Conservation (phyloP, 2,888 invertebrate genomes). For the Metalampra italica region DNA sequence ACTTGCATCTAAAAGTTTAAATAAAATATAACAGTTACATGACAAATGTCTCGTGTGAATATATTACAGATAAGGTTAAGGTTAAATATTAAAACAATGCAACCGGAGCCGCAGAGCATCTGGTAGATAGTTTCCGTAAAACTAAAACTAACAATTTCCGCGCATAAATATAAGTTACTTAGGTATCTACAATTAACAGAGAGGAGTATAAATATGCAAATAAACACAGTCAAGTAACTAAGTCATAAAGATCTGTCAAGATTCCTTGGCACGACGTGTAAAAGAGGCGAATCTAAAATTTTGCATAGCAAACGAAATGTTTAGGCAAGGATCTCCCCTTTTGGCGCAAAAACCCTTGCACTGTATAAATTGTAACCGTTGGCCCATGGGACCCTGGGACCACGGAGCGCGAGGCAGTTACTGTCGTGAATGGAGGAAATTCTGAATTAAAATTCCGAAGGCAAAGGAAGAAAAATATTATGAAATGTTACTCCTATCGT, state of each 20-base stretch:
- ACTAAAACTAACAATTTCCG: no score
- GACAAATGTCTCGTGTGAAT: no score
- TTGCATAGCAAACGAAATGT: slow-evolving; percentile 24
- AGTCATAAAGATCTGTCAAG: background rate
- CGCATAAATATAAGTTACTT: no score
- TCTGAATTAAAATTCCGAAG: background rate
- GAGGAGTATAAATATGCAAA: background rate
- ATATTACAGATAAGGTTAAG: no score
- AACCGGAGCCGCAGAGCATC: no score
- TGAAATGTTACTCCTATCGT: background rate
- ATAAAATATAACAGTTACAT: no score
- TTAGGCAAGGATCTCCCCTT: slow-evolving; percentile 14
- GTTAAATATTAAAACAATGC: no score
- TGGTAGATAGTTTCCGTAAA: no score
- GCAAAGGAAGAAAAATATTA: background rate
- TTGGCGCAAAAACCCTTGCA: slow-evolving; percentile 4
- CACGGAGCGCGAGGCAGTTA: background rate
- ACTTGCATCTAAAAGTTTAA: no score
- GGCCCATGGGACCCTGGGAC: slow-evolving; percentile 10
- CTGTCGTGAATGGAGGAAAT: background rate
- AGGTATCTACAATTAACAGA: no score
- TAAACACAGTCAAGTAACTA: background rate
- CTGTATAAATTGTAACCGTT: slow-evolving; percentile 4
- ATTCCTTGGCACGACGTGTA: slow-evolving; percentile 9
- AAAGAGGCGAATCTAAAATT: slow-evolving; percentile 20